phyloP scores from a whole-genome alignment of 1,140 invertebrate species.

The Brachionus sp. region DNA sequence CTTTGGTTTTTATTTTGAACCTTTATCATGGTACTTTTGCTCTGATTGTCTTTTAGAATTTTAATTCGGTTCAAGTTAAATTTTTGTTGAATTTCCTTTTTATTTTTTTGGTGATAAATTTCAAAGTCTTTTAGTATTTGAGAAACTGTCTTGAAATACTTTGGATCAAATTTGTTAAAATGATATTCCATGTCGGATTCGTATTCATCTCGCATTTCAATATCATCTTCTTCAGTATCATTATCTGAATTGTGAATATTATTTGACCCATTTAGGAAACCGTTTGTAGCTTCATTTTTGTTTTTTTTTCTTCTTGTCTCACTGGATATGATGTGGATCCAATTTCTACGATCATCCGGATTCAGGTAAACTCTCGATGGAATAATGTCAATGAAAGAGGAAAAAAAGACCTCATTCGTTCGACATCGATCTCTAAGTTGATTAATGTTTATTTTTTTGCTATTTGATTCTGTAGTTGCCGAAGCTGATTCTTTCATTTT shows the following conservation, averaged over 20 bases:
- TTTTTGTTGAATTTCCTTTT: conserved; percentile 26
- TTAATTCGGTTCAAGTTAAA: neutral
- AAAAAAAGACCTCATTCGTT: conserved; percentile 21
- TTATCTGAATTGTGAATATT: neutral
- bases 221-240: neutral
- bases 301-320: neutral
- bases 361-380: conserved; percentile 35
- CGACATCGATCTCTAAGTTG: conserved; percentile 23
- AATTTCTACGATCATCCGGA: conserved; percentile 20
- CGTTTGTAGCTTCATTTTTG: neutral
- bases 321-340: conserved; percentile 6
- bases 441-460: neutral
- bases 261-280: neutral
- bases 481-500: conserved; percentile 7
- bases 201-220: neutral
- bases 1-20: conserved; percentile 32
- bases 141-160: conserved; percentile 27
- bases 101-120: conserved; percentile 29
- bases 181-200: neutral
- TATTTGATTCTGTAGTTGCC: neutral
- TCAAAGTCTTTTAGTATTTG: conserved; percentile 43
- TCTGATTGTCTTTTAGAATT: neutral
- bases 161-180: conserved; percentile 33
- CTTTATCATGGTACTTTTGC: conserved; percentile 9
- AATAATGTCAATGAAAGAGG: conserved; percentile 24